Percentiles rank a stretch among this genome's conserved stretches.
Evolutionary conservation across 2,888 invertebrate species (phyloP).

Genomic region (Lepetodrilus schrolli): DNA sequence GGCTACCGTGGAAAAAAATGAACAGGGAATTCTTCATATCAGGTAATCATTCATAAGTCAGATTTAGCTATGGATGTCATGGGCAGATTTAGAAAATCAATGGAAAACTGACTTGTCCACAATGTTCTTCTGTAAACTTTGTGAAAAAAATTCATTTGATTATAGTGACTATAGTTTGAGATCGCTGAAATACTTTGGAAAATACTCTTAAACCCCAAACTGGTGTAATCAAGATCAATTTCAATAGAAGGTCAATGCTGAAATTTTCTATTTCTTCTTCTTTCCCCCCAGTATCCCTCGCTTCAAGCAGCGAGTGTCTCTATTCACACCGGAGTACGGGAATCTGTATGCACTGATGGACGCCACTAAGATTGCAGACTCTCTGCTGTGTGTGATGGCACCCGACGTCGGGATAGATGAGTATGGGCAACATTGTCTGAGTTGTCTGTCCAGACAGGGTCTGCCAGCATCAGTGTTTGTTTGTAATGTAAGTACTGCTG

Average conservation of each 20-base stretch:
- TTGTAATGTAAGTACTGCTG: slow-evolving; percentile 61
- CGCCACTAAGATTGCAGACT: slow-evolving; percentile 83
- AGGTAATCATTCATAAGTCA: too few species aligned
- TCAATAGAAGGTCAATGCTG: too few species aligned
- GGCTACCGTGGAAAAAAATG: slow-evolving; percentile 80
- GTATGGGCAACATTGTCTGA: slow-evolving; percentile 86
- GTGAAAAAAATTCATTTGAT: not conserved
- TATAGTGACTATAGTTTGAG: too few species aligned
- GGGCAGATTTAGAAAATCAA: too few species aligned
- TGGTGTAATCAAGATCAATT: not conserved
- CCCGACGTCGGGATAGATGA: slow-evolving; percentile 81
- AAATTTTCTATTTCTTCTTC: too few species aligned
- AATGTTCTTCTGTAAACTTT: too few species aligned
- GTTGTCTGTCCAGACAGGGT: slow-evolving; percentile 87
- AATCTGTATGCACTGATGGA: slow-evolving; percentile 82
- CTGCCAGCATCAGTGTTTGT: slow-evolving; percentile 81
- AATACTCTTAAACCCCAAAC: not conserved
- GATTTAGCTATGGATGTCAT: too few species aligned
- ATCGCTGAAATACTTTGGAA: too few species aligned
- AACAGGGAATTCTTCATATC: slow-evolving; percentile 84
- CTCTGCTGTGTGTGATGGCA: slow-evolving; percentile 84
- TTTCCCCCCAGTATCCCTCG: slow-evolving; percentile 87
- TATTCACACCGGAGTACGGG: slow-evolving; percentile 84
- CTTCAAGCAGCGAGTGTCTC: slow-evolving; percentile 91
- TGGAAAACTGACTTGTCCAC: too few species aligned